These are phyloP conservation scores for Drosophila virilis DNA, from an alignment of 1,140 invertebrate genomes.

Conservation along the genomic window DNA sequence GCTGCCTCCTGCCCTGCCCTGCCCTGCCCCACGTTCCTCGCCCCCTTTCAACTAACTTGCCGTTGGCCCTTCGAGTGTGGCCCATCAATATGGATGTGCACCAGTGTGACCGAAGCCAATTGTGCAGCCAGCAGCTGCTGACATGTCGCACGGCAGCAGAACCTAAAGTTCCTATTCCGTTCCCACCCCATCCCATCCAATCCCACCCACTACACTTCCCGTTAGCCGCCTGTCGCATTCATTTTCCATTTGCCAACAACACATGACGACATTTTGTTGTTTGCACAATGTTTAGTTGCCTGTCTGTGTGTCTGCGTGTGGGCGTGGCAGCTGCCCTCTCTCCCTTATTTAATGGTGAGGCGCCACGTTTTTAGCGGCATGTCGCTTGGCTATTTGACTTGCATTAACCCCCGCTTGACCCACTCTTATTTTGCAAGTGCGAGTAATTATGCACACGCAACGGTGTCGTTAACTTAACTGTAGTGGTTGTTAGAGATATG, in stretches of 20 bases:
- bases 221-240: constrained; percentile 32
- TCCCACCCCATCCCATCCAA: background rate
- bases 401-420: constrained; percentile 24
- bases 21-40: background rate
- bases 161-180: constrained; percentile 24
- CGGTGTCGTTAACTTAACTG: constrained; percentile 62
- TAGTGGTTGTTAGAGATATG: constrained; percentile 19
- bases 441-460: constrained; percentile 77
- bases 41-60: background rate
- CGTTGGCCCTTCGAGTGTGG: constrained; percentile 21
- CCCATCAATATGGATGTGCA: constrained; percentile 48
- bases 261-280: constrained; percentile 73
- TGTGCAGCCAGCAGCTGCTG: constrained; percentile 51
- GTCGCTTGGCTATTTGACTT: constrained; percentile 31
- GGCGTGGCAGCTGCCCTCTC: constrained; percentile 8
- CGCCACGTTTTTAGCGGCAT: constrained; percentile 13
- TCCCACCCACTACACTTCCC: background rate
- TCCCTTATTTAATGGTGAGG: constrained; percentile 4
- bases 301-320: constrained; percentile 24
- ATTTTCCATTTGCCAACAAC: constrained; percentile 47
- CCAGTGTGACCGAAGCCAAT: constrained; percentile 48
- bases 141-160: constrained; percentile 39
- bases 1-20: background rate
- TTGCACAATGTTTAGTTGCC: constrained; percentile 69
- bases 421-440: constrained; percentile 58